Percentiles rank a stretch among this genome's conserved stretches.
Evolutionary conservation across 1,140 invertebrate genomes (phyloP).

Genomic region (Arion vulgaris): DNA sequence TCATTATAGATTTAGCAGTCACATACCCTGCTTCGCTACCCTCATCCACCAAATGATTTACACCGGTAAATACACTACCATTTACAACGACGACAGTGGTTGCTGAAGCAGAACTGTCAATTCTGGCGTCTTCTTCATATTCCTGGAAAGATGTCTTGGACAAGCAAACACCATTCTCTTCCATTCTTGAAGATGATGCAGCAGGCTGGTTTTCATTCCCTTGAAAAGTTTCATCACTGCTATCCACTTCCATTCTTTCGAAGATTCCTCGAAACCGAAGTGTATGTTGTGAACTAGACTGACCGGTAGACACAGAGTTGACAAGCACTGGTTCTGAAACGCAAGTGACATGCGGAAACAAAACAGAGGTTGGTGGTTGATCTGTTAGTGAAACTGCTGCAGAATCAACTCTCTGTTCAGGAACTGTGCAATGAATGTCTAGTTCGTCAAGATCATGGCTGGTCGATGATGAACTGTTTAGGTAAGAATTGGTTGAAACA

Average conservation of each 20-base stretch:
- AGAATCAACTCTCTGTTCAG: neutral
- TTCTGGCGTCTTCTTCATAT: constrained; percentile 18
- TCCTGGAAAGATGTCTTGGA: neutral
- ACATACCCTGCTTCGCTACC: constrained; percentile 30
- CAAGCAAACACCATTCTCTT: constrained; percentile 15
- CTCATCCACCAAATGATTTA: constrained; percentile 35
- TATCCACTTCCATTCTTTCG: constrained; percentile 29
- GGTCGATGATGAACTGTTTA: neutral
- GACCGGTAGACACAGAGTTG: neutral
- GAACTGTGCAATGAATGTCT: neutral
- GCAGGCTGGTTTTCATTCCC: neutral
- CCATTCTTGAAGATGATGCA: neutral
- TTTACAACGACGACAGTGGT: constrained; percentile 33
- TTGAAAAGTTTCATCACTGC: constrained; percentile 24
- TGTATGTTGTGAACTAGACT: neutral
- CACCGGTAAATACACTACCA: constrained; percentile 32
- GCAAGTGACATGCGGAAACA: neutral
- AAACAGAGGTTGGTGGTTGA: neutral
- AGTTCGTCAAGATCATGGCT: neutral
- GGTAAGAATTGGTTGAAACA: neutral
- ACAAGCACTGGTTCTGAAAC: neutral
- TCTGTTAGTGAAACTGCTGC: neutral
- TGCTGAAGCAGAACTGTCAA: constrained; percentile 23
- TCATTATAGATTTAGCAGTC: constrained; percentile 30
- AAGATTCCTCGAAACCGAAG: constrained; percentile 9